Conservation (phyloP, 2,888 invertebrate species). For the Trachelus troglodyta region DNA sequence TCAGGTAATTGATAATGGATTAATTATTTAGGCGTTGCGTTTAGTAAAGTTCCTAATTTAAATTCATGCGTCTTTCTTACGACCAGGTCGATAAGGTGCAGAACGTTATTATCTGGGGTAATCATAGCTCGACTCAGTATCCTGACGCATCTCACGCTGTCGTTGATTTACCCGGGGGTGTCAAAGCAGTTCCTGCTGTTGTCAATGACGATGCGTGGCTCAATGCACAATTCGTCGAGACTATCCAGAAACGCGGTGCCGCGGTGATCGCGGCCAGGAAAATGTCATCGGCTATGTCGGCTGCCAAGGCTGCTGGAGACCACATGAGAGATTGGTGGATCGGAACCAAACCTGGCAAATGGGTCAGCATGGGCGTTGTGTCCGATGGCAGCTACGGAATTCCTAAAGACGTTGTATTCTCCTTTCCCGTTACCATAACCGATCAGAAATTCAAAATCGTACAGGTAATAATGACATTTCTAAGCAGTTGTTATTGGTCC, state of each 20-base stretch:
- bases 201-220: slow-evolving; percentile 87
- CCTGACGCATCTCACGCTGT: slow-evolving; percentile 88
- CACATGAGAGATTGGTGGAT: slow-evolving; percentile 98
- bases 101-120: slow-evolving; percentile 99
- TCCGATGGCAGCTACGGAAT: slow-evolving; percentile 96
- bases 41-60: too few relatives aligned
- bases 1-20: slow-evolving; percentile 36
- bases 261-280: slow-evolving; percentile 97
- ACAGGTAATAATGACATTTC: slow-evolving; percentile 57
- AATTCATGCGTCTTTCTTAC: not conserved
- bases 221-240: slow-evolving; percentile 85
- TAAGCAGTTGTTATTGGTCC: not conserved
- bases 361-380: slow-evolving; percentile 96
- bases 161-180: slow-evolving; percentile 70
- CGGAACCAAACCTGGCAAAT: slow-evolving; percentile 81
- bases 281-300: slow-evolving; percentile 98
- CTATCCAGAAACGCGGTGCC: slow-evolving; percentile 96
- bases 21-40: too few relatives aligned
- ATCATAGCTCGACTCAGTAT: slow-evolving; percentile 98
- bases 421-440: slow-evolving; percentile 90
- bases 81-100: slow-evolving; percentile 78
- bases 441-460: slow-evolving; percentile 90
- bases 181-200: slow-evolving; percentile 75
- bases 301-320: slow-evolving; percentile 98
- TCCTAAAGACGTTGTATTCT: slow-evolving; percentile 91